These are phyloP conservation scores for Vulpes lagopus DNA, from an alignment of 2,113 vertebrate species.

Conservation along the genomic window DNA sequence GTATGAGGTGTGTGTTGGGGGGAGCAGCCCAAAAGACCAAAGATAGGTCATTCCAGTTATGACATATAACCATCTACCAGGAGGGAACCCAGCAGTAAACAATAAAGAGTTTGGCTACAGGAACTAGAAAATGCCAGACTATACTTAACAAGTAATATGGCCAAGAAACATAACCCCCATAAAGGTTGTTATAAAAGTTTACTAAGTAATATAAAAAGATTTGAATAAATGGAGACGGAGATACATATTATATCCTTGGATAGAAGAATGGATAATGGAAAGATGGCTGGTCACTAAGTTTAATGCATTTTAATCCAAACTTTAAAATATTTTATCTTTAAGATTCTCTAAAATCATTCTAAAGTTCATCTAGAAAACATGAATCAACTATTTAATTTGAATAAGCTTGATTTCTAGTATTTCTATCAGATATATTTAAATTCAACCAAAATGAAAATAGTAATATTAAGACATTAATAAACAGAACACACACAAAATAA, in stretches of 20 bases:
- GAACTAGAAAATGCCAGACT: not conserved
- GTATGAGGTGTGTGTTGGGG: accelerated
- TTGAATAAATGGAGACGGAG: not conserved
- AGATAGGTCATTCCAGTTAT: not conserved
- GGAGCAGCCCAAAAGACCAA: not conserved
- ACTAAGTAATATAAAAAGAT: conserved; percentile 13
- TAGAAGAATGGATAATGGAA: not conserved
- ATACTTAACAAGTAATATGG: conserved; percentile 19
- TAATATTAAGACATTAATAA: not conserved
- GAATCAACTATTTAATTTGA: not conserved
- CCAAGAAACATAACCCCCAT: not conserved
- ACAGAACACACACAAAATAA: not conserved
- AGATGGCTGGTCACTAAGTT: not conserved
- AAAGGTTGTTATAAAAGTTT: not conserved
- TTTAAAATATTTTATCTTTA: not conserved
- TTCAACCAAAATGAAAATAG: not conserved
- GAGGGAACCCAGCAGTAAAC: not conserved
- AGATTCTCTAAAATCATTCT: not conserved
- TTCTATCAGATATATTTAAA: not conserved
- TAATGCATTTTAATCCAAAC: not conserved
- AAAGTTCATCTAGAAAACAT: not conserved
- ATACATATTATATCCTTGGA: not conserved
- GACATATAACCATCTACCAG: not conserved
- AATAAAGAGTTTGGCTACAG: not conserved
- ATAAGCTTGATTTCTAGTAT: not conserved